Conservation (phyloP, 1,140 invertebrate species). For the Trichoplusia ni region DNA sequence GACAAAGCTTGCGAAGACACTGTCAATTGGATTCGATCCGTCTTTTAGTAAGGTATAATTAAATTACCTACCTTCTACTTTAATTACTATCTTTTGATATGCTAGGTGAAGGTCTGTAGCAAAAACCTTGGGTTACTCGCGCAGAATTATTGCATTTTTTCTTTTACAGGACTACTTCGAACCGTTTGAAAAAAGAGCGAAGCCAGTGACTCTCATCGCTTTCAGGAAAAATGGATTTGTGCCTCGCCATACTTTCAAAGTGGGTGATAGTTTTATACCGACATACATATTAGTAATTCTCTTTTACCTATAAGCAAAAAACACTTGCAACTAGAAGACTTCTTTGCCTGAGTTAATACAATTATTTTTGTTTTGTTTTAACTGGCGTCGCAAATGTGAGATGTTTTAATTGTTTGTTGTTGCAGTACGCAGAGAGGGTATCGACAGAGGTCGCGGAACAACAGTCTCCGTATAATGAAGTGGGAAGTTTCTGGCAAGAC, state of each 20-base stretch:
- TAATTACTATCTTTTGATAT: background rate
- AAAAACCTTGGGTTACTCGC: too few relatives aligned
- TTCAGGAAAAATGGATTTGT: conserved; percentile 56
- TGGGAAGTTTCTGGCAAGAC: conserved; percentile 52
- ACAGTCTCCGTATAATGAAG: conserved; percentile 59
- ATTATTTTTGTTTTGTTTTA: too few relatives aligned
- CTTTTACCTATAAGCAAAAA: background rate
- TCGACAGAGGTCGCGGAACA: conserved; percentile 51
- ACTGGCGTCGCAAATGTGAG: too few relatives aligned
- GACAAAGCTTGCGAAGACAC: conserved; percentile 56
- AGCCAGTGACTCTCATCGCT: conserved; percentile 55
- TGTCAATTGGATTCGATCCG: conserved; percentile 52
- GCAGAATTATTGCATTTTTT: background rate
- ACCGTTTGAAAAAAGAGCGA: conserved; percentile 58
- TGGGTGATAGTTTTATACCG: background rate
- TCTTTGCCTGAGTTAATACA: too few relatives aligned
- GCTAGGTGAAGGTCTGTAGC: too few relatives aligned
- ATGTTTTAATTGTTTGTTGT: too few relatives aligned
- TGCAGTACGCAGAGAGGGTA: background rate
- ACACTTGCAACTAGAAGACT: too few relatives aligned
- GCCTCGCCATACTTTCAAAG: conserved; percentile 38
- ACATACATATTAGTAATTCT: background rate
- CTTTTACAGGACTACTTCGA: conserved; percentile 53
- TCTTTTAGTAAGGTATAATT: conserved; percentile 56
- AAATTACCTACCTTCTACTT: background rate